Conservation (phyloP, 2,888 invertebrate species). For the Nephrotoma guestfalica region DNA sequence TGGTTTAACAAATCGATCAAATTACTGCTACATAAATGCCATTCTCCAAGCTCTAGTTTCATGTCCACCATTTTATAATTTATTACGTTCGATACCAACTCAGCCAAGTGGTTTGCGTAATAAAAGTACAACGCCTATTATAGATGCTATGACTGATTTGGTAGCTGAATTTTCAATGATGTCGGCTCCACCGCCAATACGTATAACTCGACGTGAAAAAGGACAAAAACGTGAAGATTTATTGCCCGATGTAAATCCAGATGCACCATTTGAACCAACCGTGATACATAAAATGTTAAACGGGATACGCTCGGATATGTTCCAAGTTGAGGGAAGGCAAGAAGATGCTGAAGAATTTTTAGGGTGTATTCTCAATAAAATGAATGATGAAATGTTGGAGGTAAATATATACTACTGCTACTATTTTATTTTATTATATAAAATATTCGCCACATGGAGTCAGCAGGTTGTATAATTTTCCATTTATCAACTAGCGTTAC, state of each 20-base stretch:
- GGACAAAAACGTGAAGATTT: slow-evolving; percentile 27
- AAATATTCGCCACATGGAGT: slow-evolving; percentile 14
- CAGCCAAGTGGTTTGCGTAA: slow-evolving; percentile 39
- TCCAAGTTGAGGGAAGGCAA: slow-evolving; percentile 70
- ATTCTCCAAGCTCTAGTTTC: slow-evolving; percentile 86
- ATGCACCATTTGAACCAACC: slow-evolving; percentile 79
- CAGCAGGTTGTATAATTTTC: slow-evolving; percentile 22
- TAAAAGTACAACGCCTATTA: slow-evolving; percentile 59
- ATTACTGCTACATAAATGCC: slow-evolving; percentile 94
- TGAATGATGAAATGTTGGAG: slow-evolving; percentile 95
- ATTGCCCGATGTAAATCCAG: slow-evolving; percentile 47
- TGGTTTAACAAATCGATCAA: slow-evolving; percentile 83
- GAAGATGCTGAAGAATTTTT: slow-evolving; percentile 97
- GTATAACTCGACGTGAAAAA: slow-evolving; percentile 34
- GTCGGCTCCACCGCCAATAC: slow-evolving; percentile 29
- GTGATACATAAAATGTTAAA: slow-evolving; percentile 74
- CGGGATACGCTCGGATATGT: slow-evolving; percentile 47
- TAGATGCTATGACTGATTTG: slow-evolving; percentile 70
- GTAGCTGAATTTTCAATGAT: slow-evolving; percentile 63
- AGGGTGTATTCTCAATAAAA: slow-evolving; percentile 78
- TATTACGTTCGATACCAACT: slow-evolving; percentile 63
- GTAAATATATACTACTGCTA: slow-evolving; percentile 32
- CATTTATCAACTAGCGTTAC: slow-evolving; percentile 24
- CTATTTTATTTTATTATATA: not conserved
- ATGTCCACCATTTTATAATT: slow-evolving; percentile 90